These are phyloP conservation scores for Hypena proboscidalis DNA, from an alignment of 2,888 invertebrate species.

Conservation along the genomic window DNA sequence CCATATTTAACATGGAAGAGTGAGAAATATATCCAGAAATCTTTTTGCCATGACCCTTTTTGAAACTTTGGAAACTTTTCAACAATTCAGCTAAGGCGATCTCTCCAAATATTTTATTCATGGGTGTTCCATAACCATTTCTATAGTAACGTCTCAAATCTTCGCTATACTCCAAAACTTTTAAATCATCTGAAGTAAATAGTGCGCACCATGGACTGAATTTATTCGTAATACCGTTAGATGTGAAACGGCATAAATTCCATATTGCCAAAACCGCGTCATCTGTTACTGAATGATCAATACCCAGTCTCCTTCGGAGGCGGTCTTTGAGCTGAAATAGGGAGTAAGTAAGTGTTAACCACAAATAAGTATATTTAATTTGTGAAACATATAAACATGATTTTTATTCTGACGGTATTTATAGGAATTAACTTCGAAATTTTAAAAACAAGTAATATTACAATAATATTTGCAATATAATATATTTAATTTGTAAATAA, in stretches of 20 bases:
- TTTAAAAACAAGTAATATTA: too few species aligned
- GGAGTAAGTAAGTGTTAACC: not conserved
- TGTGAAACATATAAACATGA: too few species aligned
- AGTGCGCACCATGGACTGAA: slow-evolving; percentile 91
- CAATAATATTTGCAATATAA: too few species aligned
- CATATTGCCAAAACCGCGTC: slow-evolving; percentile 87
- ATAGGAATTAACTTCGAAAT: too few species aligned
- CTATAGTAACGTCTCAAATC: slow-evolving; percentile 90
- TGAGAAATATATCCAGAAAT: slow-evolving; percentile 89
- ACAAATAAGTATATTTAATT: too few species aligned
- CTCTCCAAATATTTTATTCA: slow-evolving; percentile 88
- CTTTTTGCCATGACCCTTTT: slow-evolving; percentile 66
- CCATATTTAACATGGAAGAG: slow-evolving; percentile 86
- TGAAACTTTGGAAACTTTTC: slow-evolving; percentile 74
- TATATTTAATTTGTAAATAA: too few species aligned
- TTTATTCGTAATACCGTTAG: slow-evolving; percentile 81
- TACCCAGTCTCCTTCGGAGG: slow-evolving; percentile 83
- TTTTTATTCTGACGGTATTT: too few species aligned
- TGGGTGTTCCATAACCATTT: slow-evolving; percentile 71
- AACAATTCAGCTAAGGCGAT: slow-evolving; percentile 88
- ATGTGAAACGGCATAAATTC: slow-evolving; percentile 91
- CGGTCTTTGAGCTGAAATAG: slow-evolving; percentile 70
- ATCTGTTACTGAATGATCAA: slow-evolving; percentile 60
- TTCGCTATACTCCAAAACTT: slow-evolving; percentile 90
- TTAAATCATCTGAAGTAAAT: slow-evolving; percentile 89